Evolutionary conservation across 2,113 vertebrate genomes (phyloP), one percentile per base, ranked within the genome.

Genomic region (Nanger granti): DNA sequence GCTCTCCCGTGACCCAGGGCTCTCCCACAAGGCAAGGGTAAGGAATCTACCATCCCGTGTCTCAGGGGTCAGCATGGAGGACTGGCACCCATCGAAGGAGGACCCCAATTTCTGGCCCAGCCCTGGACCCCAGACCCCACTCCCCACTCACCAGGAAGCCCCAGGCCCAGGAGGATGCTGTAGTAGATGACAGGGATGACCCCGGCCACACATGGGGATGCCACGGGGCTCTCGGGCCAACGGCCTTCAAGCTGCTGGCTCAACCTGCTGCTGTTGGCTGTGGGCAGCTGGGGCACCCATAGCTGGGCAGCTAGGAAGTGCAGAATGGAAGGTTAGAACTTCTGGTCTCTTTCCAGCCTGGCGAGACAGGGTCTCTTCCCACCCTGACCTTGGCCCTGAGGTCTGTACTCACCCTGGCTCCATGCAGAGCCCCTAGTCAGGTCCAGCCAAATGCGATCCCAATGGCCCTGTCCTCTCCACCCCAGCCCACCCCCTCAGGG

Each of bases 151-250:
- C 99, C 99, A 99, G 99, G 99, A 79, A 99, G 98, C 89, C 99
- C 99, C 93, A 99, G 98, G 85, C 99, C 99, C 96, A 99, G 99
- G 94, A 99, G 98, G 60, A 99, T 2, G 14, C 99, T 99, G 98
- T 99, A 99, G 97, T 99, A 99, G 97, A 99, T 97, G 73, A 99
- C 92, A 3, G 99, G 99, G 60, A 99, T 37, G 96, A 99, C 96
- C 17, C 99, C 99, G 1, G 99, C 99, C 89, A 99, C 98, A 69
- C 99, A 99, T 5, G 99, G 99, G 0, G 99, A 99, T 87, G 5
- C 97, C 28, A 55, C 93, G 59, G 99, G 98, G 73, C 17, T 91
- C 97, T 12, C 92, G 66, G 66, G 98, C 98, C 0, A 97, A 96
- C 54, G 12, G 91, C 93, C 97, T 95, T 44, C 88, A 3, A 22